Percentiles rank a stretch among this genome's conserved stretches.
These are phyloP conservation scores for Pyrrhia umbra DNA, from an alignment of 2,888 invertebrate species.

Conservation along the genomic window DNA sequence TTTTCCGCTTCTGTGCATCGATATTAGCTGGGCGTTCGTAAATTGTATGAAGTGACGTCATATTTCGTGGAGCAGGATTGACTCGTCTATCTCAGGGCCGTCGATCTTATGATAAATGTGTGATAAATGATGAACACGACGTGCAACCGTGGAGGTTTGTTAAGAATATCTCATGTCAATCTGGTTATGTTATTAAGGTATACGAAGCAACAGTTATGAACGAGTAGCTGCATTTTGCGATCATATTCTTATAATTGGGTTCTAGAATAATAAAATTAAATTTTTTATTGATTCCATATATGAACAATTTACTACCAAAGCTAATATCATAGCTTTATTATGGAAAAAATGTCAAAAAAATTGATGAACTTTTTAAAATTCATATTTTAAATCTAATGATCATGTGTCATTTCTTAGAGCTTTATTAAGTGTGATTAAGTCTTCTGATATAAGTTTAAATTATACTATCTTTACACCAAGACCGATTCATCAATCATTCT, in stretches of 20 bases:
- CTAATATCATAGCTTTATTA: constrained; percentile 1
- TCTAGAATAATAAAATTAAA: constrained; percentile 13
- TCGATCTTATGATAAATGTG: constrained; percentile 80
- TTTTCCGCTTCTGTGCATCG: constrained; percentile 65
- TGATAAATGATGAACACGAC: constrained; percentile 82
- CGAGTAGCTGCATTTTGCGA: neutral
- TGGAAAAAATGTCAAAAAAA: neutral
- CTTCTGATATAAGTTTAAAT: constrained; percentile 54
- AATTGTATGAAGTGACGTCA: constrained; percentile 58
- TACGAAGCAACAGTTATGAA: constrained; percentile 7
- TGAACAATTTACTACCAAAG: neutral
- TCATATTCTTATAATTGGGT: neutral
- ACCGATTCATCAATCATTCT: constrained; percentile 59
- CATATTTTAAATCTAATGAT: constrained; percentile 42
- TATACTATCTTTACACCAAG: constrained; percentile 54
- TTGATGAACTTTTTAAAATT: constrained; percentile 25
- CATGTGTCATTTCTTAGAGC: constrained; percentile 50
- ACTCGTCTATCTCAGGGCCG: constrained; percentile 72
- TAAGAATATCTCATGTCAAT: constrained; percentile 42
- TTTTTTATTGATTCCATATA: constrained; percentile 15
- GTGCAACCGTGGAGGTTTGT: constrained; percentile 65
- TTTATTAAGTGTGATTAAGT: constrained; percentile 53
- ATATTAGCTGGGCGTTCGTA: constrained; percentile 56
- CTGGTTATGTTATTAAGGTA: constrained; percentile 24
- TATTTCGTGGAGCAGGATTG: constrained; percentile 71